These are phyloP conservation scores for Pteropus alecto DNA, from an alignment of 2,113 vertebrate genomes.

Conservation along the genomic window DNA sequence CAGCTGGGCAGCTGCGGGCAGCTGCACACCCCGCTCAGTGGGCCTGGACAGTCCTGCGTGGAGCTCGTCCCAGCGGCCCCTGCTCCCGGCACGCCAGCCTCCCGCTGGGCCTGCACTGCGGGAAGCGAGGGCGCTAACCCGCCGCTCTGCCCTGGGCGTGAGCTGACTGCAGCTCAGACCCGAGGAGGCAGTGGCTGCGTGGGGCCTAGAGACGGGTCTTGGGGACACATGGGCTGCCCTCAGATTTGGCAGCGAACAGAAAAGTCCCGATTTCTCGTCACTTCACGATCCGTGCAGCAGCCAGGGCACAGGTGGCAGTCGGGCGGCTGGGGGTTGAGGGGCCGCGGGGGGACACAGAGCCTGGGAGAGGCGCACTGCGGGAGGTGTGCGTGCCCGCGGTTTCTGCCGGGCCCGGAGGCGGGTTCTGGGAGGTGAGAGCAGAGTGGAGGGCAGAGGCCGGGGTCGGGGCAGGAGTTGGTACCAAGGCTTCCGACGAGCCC, in stretches of 20 bases:
- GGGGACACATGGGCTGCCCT: neutral
- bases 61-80: neutral
- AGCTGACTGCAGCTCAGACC: neutral
- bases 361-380: neutral
- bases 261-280: neutral
- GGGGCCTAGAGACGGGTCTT: neutral
- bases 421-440: neutral
- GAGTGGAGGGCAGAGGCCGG: neutral
- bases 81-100: neutral
- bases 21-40: neutral
- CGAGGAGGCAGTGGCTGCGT: neutral
- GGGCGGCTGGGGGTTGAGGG: neutral
- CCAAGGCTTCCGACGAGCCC: neutral
- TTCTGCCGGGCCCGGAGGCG: too few relatives aligned
- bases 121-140: too few relatives aligned
- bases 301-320: neutral
- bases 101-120: neutral
- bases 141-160: neutral
- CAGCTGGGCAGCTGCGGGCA: neutral
- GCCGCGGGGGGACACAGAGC: neutral
- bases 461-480: neutral
- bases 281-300: neutral
- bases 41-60: neutral
- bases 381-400: too few relatives aligned
- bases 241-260: neutral